Evolutionary conservation across 2,888 invertebrate genomes (phyloP).

Genomic region (Uloborus plumipes): DNA sequence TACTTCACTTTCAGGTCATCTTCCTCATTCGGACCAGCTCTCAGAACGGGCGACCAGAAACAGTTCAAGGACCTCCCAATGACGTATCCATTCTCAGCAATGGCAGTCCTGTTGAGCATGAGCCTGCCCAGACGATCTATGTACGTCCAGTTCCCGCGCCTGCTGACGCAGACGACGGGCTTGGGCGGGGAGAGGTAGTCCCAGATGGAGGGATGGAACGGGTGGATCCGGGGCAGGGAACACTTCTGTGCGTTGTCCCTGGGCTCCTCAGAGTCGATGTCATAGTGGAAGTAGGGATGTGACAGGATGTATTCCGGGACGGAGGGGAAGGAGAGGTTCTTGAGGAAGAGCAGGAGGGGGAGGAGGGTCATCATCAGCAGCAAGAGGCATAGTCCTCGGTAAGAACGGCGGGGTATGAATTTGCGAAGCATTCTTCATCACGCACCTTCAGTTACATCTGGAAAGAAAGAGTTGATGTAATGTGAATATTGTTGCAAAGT

Average conservation of each 20-base stretch:
- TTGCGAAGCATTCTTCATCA: constrained; percentile 33
- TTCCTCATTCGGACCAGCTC: constrained; percentile 1
- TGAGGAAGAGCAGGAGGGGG: constrained; percentile 2
- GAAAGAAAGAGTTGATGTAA: too few species aligned
- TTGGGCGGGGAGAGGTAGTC: constrained; percentile 18
- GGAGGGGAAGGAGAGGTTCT: not conserved
- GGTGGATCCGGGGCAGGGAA: constrained; percentile 46
- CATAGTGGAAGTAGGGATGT: constrained; percentile 57
- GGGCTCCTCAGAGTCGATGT: constrained; percentile 33
- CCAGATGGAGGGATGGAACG: constrained; percentile 59
- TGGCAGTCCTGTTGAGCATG: constrained; percentile 7
- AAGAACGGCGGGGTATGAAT: constrained; percentile 13
- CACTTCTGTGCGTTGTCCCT: constrained; percentile 36
- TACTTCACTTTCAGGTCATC: constrained; percentile 25
- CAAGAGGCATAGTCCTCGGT: not conserved
- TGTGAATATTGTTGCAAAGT: too few species aligned
- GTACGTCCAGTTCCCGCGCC: constrained; percentile 22
- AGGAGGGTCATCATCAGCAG: constrained; percentile 3
- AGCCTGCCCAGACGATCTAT: constrained; percentile 23
- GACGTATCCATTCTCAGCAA: constrained; percentile 3
- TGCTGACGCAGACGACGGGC: constrained; percentile 31
- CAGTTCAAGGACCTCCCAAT: constrained; percentile 28
- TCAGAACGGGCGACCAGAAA: constrained; percentile 22
- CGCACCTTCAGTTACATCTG: too few species aligned
- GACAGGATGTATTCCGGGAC: constrained; percentile 16